Conservation (phyloP, 2,888 invertebrate species). For the Phlogophora meticulosa region DNA sequence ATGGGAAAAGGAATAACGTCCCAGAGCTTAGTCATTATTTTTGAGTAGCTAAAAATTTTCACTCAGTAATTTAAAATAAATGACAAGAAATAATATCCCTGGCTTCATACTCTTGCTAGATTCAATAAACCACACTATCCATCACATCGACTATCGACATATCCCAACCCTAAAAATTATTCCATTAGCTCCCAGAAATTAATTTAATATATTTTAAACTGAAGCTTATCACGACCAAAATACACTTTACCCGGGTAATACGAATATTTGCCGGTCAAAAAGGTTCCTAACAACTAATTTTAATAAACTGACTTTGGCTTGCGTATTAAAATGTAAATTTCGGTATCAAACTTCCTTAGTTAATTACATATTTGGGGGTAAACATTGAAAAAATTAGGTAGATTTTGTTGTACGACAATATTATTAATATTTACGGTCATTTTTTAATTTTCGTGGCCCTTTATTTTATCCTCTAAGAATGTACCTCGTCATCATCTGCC, state of each 20-base stretch:
- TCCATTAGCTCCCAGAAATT: slow-evolving; percentile 59
- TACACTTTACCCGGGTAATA: slow-evolving; percentile 51
- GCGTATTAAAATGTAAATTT: slow-evolving; percentile 52
- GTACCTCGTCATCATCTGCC: too few species aligned
- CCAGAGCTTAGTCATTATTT: too few species aligned
- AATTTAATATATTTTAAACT: slow-evolving; percentile 66
- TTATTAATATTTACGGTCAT: neutral
- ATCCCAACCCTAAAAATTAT: slow-evolving; percentile 29
- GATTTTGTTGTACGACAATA: slow-evolving; percentile 10
- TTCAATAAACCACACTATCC: too few species aligned
- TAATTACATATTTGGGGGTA: slow-evolving; percentile 43
- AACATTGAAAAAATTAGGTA: slow-evolving; percentile 32
- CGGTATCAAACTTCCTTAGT: slow-evolving; percentile 35
- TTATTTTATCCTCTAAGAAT: neutral
- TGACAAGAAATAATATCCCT: too few species aligned
- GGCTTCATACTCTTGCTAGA: too few species aligned
- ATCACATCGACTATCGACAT: slow-evolving; percentile 26
- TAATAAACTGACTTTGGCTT: slow-evolving; percentile 64
- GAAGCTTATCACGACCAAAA: slow-evolving; percentile 58
- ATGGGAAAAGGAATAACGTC: too few species aligned
- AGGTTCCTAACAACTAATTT: slow-evolving; percentile 67
- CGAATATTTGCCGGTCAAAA: slow-evolving; percentile 62
- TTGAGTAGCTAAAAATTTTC: too few species aligned
- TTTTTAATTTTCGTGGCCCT: neutral
- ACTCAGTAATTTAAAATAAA: too few species aligned